These are phyloP conservation scores for Ophion costatus DNA, from an alignment of 2,888 invertebrate species.

Conservation along the genomic window DNA sequence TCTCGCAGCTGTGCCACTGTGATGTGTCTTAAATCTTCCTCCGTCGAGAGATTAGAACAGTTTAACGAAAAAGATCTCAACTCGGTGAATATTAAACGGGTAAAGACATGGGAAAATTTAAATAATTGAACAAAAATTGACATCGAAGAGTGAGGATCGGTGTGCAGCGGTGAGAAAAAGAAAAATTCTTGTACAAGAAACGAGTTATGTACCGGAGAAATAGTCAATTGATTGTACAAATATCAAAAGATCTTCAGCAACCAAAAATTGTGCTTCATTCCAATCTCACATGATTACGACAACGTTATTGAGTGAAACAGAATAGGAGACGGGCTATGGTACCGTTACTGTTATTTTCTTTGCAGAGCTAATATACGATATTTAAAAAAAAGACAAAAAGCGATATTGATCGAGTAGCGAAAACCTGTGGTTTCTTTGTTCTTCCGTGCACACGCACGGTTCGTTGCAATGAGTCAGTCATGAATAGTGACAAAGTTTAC, in stretches of 20 bases:
- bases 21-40: constrained; percentile 74
- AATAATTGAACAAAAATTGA: neutral
- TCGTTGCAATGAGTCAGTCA: neutral
- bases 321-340: neutral
- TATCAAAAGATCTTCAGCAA: constrained; percentile 69
- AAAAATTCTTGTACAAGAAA: neutral
- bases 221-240: constrained; percentile 72
- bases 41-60: neutral
- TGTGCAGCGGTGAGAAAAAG: neutral
- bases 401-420: neutral
- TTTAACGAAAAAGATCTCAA: neutral
- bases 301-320: neutral
- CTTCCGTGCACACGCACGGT: neutral
- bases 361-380: neutral
- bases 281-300: constrained; percentile 44
- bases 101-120: constrained; percentile 49
- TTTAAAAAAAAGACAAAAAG: neutral
- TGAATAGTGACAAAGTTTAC: too few relatives aligned
- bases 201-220: constrained; percentile 66
- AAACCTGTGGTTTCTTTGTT: neutral
- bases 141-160: neutral
- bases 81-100: neutral
- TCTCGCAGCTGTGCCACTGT: constrained; percentile 70
- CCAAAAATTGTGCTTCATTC: constrained; percentile 70
- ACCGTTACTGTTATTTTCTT: neutral